A percentile compares a stretch with the other conserved stretches of the same genome.
These are phyloP conservation scores for Nemopilema nomurai DNA, from an alignment of 30 jellyfish, hydroid and myxozoan species.

Conservation along the genomic window DNA sequence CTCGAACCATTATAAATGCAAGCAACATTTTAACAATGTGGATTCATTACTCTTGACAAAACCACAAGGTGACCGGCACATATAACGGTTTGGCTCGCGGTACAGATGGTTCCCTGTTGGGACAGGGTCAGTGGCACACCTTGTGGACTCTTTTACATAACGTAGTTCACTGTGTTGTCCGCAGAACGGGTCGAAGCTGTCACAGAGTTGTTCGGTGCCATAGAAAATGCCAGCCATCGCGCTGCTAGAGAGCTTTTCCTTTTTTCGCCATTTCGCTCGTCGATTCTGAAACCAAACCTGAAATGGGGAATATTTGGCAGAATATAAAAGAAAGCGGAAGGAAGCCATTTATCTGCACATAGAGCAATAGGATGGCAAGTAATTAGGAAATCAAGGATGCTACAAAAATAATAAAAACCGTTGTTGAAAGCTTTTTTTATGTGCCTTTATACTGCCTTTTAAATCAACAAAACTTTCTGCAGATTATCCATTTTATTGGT, in stretches of 20 bases:
- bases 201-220: background rate
- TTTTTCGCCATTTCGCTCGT: constrained; percentile 65
- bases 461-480: too few relatives aligned
- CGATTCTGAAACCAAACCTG: constrained; percentile 69
- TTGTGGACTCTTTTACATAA: background rate
- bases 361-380: too few relatives aligned
- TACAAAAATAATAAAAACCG: too few relatives aligned
- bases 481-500: too few relatives aligned
- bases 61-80: background rate
- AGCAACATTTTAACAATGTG: background rate
- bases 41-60: background rate
- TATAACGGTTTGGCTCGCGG: background rate
- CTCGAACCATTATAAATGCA: background rate
- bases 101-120: background rate
- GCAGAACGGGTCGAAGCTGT: background rate
- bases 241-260: constrained; percentile 8
- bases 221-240: background rate
- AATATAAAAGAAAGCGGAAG: too few relatives aligned
- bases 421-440: too few relatives aligned
- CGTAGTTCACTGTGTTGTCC: background rate
- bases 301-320: background rate
- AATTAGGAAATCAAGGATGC: too few relatives aligned
- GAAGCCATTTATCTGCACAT: too few relatives aligned
- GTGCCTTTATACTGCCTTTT: too few relatives aligned
- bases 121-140: background rate